Base-by-base conservation (phyloP, 2,113 vertebrate species). In the Corythaeola cristata region DNA sequence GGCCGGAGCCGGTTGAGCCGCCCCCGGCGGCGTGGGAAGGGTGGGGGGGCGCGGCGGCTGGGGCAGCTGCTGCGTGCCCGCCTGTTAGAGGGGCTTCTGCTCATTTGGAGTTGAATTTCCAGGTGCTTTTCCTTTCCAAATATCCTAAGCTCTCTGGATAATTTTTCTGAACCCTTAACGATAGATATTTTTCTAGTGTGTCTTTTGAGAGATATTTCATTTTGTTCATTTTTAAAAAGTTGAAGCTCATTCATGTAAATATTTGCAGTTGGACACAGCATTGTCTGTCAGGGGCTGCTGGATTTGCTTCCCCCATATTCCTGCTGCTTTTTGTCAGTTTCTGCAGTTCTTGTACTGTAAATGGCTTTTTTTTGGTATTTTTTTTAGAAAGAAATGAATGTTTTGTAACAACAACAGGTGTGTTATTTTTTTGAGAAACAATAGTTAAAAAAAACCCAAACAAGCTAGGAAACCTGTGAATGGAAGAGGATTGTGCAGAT, bases 241-340 rank as follows among this genome's bases (percentile, higher is more conserved):
- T 35, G 16, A 44, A 27, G 10, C 17, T 69, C 22, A 4, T 15
- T 66, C 10, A 2, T 63, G 63, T 18, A 47, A 59, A 1, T 24
- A n/a, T 6, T 37, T 20, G 41, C 21, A 7, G 18, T 52, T 69
- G n/a, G 41, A 20, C 18, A 2, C 32, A n/a, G 33, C 22, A 39
- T 6, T 67, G 1, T 9, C 22, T 41, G 15, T 49, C 23, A 15
- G 27, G 15, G 35, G 14, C 44, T 33, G 50, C 27, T 90, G 28
- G 37, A 3, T 77, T 66, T 58, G 24, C 33, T 4, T 2, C 23
- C 8, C 6, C 7, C 15, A 2, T 3, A 0, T 13, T 4, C 14
- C 12, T 5, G 23, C 30, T 0, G 5, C 7, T 68, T 64, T 23
- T 20, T 30, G 32, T 77, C 39, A 28, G 11, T 85, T 94, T 85